phyloP scores from a whole-genome alignment of 2,888 invertebrate genomes.

The Leptinotarsa haldemani region DNA sequence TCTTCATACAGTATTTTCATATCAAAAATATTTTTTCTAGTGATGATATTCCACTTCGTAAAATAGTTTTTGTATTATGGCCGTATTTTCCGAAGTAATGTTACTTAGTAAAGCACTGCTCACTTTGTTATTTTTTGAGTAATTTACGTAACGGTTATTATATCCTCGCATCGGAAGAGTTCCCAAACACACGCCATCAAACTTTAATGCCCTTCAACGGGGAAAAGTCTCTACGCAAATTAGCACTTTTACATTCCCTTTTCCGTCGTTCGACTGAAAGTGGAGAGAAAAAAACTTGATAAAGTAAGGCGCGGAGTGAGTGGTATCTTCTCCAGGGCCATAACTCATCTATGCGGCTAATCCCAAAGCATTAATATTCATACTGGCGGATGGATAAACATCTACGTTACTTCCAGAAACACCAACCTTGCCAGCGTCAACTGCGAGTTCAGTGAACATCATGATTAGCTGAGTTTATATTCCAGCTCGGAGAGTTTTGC shows the following conservation, averaged over 20 bases:
- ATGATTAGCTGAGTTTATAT: conserved; percentile 16
- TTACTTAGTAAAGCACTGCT: background rate
- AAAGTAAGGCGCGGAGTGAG: conserved; percentile 40
- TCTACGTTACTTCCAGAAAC: conserved; percentile 52
- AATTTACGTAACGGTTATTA: background rate
- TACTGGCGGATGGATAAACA: conserved; percentile 57
- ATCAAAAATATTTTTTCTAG: too few species aligned
- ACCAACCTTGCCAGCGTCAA: conserved; percentile 11
- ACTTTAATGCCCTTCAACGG: conserved; percentile 10
- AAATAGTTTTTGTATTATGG: background rate
- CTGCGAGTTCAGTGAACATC: background rate
- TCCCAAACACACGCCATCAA: conserved; percentile 6
- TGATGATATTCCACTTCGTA: too few species aligned
- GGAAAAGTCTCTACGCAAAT: conserved; percentile 14
- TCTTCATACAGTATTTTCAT: too few species aligned
- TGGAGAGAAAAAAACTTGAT: conserved; percentile 29
- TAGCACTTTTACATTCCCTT: conserved; percentile 19
- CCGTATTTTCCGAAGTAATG: background rate
- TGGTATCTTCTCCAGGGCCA: conserved; percentile 42
- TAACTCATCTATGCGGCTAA: conserved; percentile 58
- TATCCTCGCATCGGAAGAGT: background rate
- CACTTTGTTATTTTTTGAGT: background rate
- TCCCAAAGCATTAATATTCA: conserved; percentile 62
- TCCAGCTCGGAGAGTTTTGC: background rate
- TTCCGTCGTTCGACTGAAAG: conserved; percentile 12